Evolutionary conservation across 2,888 invertebrate species (phyloP).

Genomic region (Rotaria macrura): DNA sequence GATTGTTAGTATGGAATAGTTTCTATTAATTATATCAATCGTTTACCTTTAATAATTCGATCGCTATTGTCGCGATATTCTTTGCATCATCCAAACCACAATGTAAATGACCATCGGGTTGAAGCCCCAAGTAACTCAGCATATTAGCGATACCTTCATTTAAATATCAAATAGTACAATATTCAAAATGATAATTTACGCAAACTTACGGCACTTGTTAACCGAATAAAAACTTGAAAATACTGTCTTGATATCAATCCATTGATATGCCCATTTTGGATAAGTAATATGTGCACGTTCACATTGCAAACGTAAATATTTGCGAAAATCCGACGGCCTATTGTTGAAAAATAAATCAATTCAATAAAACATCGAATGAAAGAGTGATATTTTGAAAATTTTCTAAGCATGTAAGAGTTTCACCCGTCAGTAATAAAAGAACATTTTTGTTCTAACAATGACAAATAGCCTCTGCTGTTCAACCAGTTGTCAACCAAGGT

Average conservation of each 20-base stretch:
- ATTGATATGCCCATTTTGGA: constrained; percentile 49
- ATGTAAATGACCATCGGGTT: not conserved
- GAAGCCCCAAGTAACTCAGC: not conserved
- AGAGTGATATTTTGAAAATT: too few relatives aligned
- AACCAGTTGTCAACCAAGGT: constrained; percentile 53
- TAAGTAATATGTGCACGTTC: constrained; percentile 45
- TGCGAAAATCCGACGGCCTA: constrained; percentile 56
- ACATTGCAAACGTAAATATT: constrained; percentile 56
- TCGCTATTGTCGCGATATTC: not conserved
- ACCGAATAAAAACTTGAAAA: constrained; percentile 52
- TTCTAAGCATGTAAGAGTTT: constrained; percentile 24
- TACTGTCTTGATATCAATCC: constrained; percentile 56
- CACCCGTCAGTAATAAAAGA: constrained; percentile 56
- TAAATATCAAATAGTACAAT: not conserved
- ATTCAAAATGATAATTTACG: not conserved
- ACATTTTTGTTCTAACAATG: constrained; percentile 42
- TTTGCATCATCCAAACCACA: not conserved
- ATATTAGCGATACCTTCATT: not conserved
- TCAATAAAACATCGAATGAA: constrained; percentile 29
- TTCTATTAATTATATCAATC: not conserved
- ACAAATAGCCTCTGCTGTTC: constrained; percentile 46
- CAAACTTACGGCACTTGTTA: constrained; percentile 31
- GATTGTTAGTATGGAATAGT: too few relatives aligned
- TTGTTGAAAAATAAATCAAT: not conserved
- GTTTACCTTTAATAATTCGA: not conserved